Base-by-base conservation (phyloP, 53 echinoderm and acorn worm genomes). In the Paracentrotus lividus region DNA sequence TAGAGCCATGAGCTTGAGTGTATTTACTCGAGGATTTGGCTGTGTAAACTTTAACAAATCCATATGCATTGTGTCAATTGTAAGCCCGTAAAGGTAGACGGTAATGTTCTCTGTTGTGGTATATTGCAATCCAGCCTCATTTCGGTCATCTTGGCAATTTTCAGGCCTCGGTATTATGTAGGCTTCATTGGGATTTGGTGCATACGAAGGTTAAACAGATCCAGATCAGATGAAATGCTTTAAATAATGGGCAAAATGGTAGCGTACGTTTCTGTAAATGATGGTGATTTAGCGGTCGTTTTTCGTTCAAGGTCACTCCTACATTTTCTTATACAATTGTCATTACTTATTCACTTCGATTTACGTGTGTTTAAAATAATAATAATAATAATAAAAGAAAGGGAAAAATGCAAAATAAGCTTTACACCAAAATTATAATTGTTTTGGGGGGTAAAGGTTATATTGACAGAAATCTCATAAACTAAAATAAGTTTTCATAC, bases 31-130 rank as follows among this genome's bases (percentile, higher is more conserved):
- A n/a, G 81, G 81, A 81, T 81, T 47, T 4, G 24, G 26, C 47
- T 10, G 9, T 81, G 47, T 47, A 81, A 81, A 81, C 81, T 81
- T 1, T 3, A 47, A 44, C 81, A 81, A 81, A 81, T 81, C 81
- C 76, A 47, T 45, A 45, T 27, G 45, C 47, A 69, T 42, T 76
- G 16, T 76, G 40, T 40, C 47, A 12, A 24, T 40, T 40, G 18
- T 72, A 4, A 16, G 9, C 72, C 15, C 21, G 5, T 21, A 72
- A 72, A 40, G 40, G 72, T 40, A 20, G 14, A 38, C 4, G 36
- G 5, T 72, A 18, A 5, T 38, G 15, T 69, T 16, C 4, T 69
- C 2, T 38, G n/a, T 20, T 36, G 6, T 72, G 4, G 34, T 34
- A 10, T 66, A 7, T 38, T 18, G 27, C 66, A 38, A 15, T 38